Conservation (phyloP, 1,140 invertebrate genomes). For the Archegozetes longisetosus region DNA sequence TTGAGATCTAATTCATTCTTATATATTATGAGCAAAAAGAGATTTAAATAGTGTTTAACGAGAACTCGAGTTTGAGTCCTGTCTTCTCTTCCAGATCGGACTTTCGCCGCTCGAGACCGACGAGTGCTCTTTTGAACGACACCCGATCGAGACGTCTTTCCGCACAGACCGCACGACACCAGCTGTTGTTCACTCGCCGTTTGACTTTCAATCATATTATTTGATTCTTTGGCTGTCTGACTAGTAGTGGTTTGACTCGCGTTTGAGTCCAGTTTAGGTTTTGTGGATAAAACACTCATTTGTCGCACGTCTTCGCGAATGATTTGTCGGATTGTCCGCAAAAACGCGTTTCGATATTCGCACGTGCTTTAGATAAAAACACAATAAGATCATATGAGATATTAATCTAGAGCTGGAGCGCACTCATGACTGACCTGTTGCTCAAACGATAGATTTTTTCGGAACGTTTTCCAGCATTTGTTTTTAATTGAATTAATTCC, state of each 20-base stretch:
- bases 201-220: background rate
- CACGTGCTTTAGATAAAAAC: slow-evolving; percentile 50
- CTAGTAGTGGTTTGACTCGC: background rate
- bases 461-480: slow-evolving; percentile 59
- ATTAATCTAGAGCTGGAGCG: background rate
- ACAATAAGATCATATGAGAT: slow-evolving; percentile 1
- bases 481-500: slow-evolving; percentile 87
- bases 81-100: background rate
- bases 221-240: background rate
- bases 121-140: background rate
- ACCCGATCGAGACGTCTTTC: slow-evolving; percentile 3
- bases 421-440: slow-evolving; percentile 50
- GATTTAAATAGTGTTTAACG: background rate
- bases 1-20: no score
- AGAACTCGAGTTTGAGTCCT: background rate
- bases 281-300: slow-evolving; percentile 50
- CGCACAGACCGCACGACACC: slow-evolving; percentile 6
- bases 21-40: no score
- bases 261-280: background rate
- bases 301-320: slow-evolving; percentile 86
- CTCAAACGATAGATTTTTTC: slow-evolving; percentile 93
- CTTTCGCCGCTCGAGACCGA: background rate
- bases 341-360: slow-evolving; percentile 86
- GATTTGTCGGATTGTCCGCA: slow-evolving; percentile 88
- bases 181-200: background rate